These are phyloP conservation scores for Phyto melanocephala DNA, from an alignment of 2,888 invertebrate genomes.

Conservation along the genomic window DNA sequence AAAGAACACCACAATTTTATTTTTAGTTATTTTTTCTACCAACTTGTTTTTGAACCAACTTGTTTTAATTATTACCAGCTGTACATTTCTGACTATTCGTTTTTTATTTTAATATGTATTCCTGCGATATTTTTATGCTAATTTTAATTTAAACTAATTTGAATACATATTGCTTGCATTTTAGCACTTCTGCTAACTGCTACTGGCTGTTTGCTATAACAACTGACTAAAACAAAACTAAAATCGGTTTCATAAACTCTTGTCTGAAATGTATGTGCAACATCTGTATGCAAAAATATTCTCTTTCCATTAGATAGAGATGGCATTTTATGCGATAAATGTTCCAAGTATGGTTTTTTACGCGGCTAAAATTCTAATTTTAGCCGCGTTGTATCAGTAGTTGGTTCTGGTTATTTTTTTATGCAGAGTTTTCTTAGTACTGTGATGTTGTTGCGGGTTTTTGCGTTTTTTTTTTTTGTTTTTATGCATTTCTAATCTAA, in stretches of 20 bases:
- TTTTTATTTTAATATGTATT: neutral
- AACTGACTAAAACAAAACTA: conserved; percentile 3
- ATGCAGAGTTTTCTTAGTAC: neutral
- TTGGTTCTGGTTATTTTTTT: conserved; percentile 2
- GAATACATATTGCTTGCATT: conserved; percentile 28
- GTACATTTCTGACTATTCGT: neutral
- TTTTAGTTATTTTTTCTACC: neutral
- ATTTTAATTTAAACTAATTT: conserved; percentile 33
- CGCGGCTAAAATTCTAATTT: conserved; percentile 19
- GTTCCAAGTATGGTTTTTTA: neutral
- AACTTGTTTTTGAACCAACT: neutral
- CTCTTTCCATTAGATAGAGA: too few species aligned
- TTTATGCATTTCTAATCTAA: conserved; percentile 60
- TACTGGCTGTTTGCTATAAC: neutral
- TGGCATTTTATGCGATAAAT: too few species aligned
- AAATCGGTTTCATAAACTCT: neutral
- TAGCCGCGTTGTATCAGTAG: conserved; percentile 19
- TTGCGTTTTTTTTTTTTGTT: conserved; percentile 3
- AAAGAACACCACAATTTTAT: neutral
- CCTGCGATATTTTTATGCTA: conserved; percentile 28
- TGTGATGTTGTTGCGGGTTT: neutral
- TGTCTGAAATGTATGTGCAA: conserved; percentile 8
- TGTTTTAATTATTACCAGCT: conserved; percentile 15
- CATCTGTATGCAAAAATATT: conserved; percentile 26
- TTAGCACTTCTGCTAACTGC: neutral